Percentiles rank a stretch among this genome's conserved stretches.
Conservation (phyloP, 2,888 invertebrate species). For the Calliphora vomitoria region DNA sequence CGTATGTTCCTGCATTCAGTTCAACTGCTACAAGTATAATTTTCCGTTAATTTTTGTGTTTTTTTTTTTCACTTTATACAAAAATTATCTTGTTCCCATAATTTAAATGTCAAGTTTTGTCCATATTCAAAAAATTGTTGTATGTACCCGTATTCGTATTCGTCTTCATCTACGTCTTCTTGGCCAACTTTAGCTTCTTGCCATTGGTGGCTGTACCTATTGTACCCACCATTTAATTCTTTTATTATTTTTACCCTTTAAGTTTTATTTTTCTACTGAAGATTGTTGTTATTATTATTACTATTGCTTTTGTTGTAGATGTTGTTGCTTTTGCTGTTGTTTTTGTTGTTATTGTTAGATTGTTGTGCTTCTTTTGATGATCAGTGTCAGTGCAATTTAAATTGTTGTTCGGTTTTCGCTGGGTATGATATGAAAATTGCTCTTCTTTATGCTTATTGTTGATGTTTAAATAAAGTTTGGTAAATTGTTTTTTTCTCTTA, state of each 20-base stretch:
- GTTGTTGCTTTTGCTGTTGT: conserved; percentile 5
- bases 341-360: conserved; percentile 32
- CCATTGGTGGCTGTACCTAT: neutral
- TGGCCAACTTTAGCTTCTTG: conserved; percentile 30
- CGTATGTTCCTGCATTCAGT: conserved; percentile 59
- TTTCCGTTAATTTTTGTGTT: conserved; percentile 68
- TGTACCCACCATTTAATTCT: conserved; percentile 66
- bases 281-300: conserved; percentile 48
- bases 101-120: conserved; percentile 84
- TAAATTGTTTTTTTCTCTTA: conserved; percentile 53
- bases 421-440: conserved; percentile 73
- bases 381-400: conserved; percentile 73
- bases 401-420: conserved; percentile 56
- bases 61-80: conserved; percentile 35
- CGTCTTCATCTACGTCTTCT: conserved; percentile 45
- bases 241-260: conserved; percentile 62
- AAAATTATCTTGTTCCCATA: conserved; percentile 83
- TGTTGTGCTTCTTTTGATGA: conserved; percentile 74
- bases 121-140: conserved; percentile 83
- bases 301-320: conserved; percentile 23
- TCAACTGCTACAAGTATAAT: conserved; percentile 56
- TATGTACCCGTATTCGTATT: conserved; percentile 35
- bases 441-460: conserved; percentile 63
- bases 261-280: conserved; percentile 51
- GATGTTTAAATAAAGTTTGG: conserved; percentile 51